A percentile compares a stretch with the other conserved stretches of the same genome.
phyloP scores from a whole-genome alignment of 2,888 invertebrate genomes.

The Rhimphoctona megacephalus region DNA sequence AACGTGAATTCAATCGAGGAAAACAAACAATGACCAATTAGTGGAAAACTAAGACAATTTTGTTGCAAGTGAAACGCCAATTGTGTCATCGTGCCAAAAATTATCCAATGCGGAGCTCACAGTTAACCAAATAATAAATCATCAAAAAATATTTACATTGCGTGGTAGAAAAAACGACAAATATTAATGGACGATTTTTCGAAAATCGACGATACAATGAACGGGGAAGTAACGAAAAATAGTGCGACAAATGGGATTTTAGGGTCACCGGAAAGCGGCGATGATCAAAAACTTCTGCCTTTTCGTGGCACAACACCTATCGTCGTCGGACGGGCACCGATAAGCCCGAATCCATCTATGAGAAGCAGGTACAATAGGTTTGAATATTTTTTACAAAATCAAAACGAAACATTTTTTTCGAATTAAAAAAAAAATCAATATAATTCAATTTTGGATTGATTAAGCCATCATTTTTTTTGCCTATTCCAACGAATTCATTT shows the following conservation, averaged over 20 bases:
- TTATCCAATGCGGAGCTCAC: background rate
- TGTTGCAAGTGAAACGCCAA: background rate
- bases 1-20: background rate
- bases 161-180: constrained; percentile 1
- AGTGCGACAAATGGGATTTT: constrained; percentile 52
- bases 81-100: background rate
- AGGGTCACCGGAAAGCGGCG: constrained; percentile 73
- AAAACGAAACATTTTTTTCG: background rate
- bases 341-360: constrained; percentile 75
- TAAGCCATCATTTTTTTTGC: background rate
- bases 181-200: constrained; percentile 14
- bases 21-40: background rate
- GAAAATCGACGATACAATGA: constrained; percentile 69
- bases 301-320: constrained; percentile 73
- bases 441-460: background rate
- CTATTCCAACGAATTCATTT: background rate
- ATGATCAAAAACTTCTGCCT: constrained; percentile 77
- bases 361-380: constrained; percentile 77
- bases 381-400: background rate
- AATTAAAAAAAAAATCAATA: background rate
- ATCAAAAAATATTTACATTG: background rate
- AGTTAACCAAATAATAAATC: background rate
- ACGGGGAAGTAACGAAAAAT: constrained; percentile 70
- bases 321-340: constrained; percentile 73
- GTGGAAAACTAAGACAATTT: background rate